phyloP scores from a whole-genome alignment of 1,140 invertebrate species.

The Zaprionus gabonicus region DNA sequence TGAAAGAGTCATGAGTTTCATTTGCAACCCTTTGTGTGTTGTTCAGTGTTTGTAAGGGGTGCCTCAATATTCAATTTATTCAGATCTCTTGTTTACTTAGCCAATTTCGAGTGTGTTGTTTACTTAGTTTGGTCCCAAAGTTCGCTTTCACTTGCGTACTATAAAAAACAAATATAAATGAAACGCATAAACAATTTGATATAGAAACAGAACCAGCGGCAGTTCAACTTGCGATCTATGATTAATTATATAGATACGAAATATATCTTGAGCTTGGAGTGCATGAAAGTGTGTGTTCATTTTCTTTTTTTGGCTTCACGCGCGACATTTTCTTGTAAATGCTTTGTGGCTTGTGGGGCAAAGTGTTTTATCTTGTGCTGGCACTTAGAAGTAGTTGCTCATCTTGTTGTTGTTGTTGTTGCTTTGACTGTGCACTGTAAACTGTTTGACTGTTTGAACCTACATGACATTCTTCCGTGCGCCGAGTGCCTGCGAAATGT shows the following conservation, averaged over 20 bases:
- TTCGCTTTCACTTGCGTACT: slow-evolving; percentile 74
- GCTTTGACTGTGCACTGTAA: slow-evolving; percentile 4
- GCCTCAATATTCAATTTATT: slow-evolving; percentile 23
- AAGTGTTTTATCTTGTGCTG: slow-evolving; percentile 24
- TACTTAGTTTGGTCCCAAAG: slow-evolving; percentile 77
- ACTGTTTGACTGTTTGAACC: slow-evolving; percentile 50
- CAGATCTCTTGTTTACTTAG: slow-evolving; percentile 59
- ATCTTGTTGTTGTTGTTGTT: not conserved
- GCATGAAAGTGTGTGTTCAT: slow-evolving; percentile 9
- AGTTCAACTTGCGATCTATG: slow-evolving; percentile 41
- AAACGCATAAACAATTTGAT: slow-evolving; percentile 47
- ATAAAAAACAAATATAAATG: slow-evolving; percentile 60
- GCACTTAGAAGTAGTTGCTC: slow-evolving; percentile 20
- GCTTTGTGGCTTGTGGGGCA: slow-evolving; percentile 50
- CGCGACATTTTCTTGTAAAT: slow-evolving; percentile 74
- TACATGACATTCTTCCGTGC: slow-evolving; percentile 84
- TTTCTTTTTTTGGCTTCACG: slow-evolving; percentile 35
- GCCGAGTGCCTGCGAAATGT: slow-evolving; percentile 83
- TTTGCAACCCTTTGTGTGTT: slow-evolving; percentile 59
- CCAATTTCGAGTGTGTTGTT: slow-evolving; percentile 20
- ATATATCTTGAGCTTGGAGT: slow-evolving; percentile 39
- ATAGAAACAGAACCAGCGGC: slow-evolving; percentile 51
- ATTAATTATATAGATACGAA: slow-evolving; percentile 26
- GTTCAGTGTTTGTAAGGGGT: slow-evolving; percentile 37
- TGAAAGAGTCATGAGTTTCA: not conserved